Percentiles rank a stretch among this genome's conserved stretches.
phyloP scores from a whole-genome alignment of 2,113 vertebrate genomes.

The Oenanthe melanoleuca region DNA sequence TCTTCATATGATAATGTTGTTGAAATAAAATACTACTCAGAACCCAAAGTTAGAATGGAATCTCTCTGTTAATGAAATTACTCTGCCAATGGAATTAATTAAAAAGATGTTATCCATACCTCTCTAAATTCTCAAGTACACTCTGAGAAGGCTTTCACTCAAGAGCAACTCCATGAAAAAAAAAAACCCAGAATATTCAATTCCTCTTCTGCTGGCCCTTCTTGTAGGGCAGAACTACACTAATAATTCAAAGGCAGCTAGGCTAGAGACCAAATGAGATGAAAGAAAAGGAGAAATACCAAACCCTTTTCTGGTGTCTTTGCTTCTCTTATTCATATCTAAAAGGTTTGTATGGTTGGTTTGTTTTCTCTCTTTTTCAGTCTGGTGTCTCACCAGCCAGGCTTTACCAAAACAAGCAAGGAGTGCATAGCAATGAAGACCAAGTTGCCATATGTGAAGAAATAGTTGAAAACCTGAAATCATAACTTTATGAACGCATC shows the following conservation, averaged over 20 bases:
- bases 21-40: neutral
- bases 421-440: neutral
- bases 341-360: neutral
- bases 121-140: neutral
- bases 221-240: neutral
- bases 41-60: neutral
- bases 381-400: neutral
- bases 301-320: neutral
- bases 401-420: neutral
- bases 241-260: neutral
- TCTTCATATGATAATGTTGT: neutral
- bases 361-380: too few species aligned
- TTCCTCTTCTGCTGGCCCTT: neutral
- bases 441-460: neutral
- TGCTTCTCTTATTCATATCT: neutral
- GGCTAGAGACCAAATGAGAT: neutral
- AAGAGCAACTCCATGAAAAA: neutral
- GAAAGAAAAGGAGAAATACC: neutral
- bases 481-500: neutral
- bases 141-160: neutral
- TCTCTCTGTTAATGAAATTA: neutral
- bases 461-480: neutral
- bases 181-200: neutral
- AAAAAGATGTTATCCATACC: neutral
- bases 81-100: neutral